Evolutionary conservation across 1,140 invertebrate genomes (phyloP).

Genomic region (Eciton burchellii): DNA sequence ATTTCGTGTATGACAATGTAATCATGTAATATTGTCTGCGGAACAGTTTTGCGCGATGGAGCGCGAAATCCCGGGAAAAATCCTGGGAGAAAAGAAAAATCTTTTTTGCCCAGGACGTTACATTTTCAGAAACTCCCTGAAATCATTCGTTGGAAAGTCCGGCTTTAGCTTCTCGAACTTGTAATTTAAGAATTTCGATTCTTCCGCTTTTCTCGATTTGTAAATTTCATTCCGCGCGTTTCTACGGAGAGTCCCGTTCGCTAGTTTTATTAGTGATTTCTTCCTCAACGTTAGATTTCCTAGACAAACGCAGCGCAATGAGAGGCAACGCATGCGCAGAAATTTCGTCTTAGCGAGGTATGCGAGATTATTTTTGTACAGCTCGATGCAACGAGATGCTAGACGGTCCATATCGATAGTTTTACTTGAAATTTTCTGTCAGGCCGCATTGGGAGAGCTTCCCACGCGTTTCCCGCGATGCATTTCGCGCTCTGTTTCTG

Average conservation of each 20-base stretch:
- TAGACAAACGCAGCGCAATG: background rate
- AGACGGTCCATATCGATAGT: background rate
- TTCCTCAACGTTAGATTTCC: background rate
- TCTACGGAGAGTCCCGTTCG: background rate
- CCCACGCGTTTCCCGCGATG: slow-evolving; percentile 9
- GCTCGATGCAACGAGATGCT: background rate
- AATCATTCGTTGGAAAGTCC: slow-evolving; percentile 9
- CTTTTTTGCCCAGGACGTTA: too few relatives aligned
- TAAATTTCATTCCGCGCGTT: background rate
- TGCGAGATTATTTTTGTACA: background rate
- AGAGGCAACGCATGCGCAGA: background rate
- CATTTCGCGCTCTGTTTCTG: slow-evolving; percentile 22
- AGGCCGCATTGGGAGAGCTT: background rate
- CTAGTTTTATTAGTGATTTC: background rate
- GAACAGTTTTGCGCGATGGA: background rate
- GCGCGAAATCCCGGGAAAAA: too few relatives aligned
- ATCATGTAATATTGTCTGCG: background rate
- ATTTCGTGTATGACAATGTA: background rate
- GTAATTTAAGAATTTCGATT: background rate
- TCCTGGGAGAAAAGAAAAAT: too few relatives aligned
- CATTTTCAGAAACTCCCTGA: background rate
- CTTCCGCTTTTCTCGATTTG: background rate
- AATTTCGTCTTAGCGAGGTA: background rate
- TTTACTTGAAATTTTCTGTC: slow-evolving; percentile 4
- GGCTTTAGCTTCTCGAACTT: background rate